Evolutionary conservation across 2,797 vertebrate genomes (phyloP).

Genomic region (Sebastes itinus): DNA sequence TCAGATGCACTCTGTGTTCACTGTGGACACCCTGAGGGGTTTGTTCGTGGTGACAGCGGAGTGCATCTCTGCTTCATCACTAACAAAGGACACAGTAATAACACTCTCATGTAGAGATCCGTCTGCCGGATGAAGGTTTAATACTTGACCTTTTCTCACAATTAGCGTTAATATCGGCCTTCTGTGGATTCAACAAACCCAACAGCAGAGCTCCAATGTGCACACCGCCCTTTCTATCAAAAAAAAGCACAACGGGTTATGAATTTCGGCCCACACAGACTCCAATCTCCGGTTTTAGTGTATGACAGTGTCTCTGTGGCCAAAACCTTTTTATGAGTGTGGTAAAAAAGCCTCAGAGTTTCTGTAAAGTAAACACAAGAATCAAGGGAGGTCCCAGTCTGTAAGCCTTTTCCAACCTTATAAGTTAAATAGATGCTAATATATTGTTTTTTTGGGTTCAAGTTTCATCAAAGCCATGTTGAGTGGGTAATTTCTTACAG

Average conservation of each 20-base stretch:
- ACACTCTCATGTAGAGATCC: slow-evolving; percentile 27
- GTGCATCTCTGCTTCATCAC: slow-evolving; percentile 29
- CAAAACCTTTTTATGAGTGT: not conserved
- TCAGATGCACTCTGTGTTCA: slow-evolving; percentile 48
- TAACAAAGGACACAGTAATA: slow-evolving; percentile 45
- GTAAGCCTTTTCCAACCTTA: not conserved
- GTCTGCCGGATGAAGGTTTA: not conserved
- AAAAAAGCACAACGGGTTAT: not conserved
- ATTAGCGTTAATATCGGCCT: slow-evolving; percentile 39
- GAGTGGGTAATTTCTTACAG: not conserved
- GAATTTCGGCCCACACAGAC: not conserved
- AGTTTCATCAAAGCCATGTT: not conserved
- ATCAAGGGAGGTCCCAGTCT: not conserved
- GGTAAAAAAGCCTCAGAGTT: not conserved
- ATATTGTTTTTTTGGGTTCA: not conserved
- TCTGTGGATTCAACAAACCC: slow-evolving; percentile 10
- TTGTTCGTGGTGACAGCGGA: slow-evolving; percentile 33
- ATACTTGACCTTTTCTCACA: slow-evolving; percentile 50
- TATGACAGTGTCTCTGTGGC: not conserved
- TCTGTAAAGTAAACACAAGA: not conserved
- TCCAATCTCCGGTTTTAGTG: not conserved
- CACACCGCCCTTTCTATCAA: not conserved
- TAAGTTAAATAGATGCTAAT: not conserved
- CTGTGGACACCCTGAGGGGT: slow-evolving; percentile 39
- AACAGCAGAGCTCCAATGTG: not conserved